Base-by-base conservation (phyloP, 2,888 invertebrate genomes). In the Caenorhabditis imperialis region DNA sequence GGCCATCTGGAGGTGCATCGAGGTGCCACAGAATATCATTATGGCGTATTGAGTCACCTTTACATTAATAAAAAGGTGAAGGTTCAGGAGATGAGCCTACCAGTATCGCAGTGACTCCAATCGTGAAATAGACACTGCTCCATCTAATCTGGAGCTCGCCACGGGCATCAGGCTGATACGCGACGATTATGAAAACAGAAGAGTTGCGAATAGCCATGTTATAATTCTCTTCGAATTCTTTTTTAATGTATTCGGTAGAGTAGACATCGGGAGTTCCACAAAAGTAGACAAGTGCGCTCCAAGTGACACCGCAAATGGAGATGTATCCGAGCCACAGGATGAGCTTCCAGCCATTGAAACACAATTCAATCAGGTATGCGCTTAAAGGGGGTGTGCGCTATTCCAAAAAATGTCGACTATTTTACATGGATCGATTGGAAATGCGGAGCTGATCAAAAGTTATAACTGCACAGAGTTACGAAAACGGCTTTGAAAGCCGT, bases 291-390 rank as follows among this genome's bases (percentile, higher is more conserved):
- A 53, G 18, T 5, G 14, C 16, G 45, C 33, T 45, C 18, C 45
- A 42, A 6, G 53, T 10, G 8, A 25, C 35, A 2, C 37, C 20
- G 0, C 45, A 2, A 3, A 53, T 5, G 22, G 22, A 2, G 8
- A 35, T 23, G 25, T 62, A 62, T 1, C 44, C 0, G 4, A 53
- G 20, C 35, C 53, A 53, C 7, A 45, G 10, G 5, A 16, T 1
- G 22, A 53, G 25, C 7, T 38, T 53, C 53, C 62, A 45, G 14
- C 62, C 62, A 12, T 35, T 20, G 33, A 45, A 58, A n/a, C n/a
- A n/a, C n/a, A n/a, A n/a, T n/a, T n/a, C n/a, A n/a, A n/a, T n/a
- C n/a, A n/a, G n/a, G n/a, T n/a, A n/a, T n/a, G n/a, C n/a, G n/a
- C n/a, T n/a, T n/a, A n/a, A n/a, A n/a, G n/a, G n/a, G n/a, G n/a